A percentile compares a stretch with the other conserved stretches of the same genome.
Evolutionary conservation across 2,888 invertebrate genomes (phyloP).

Genomic region (Panopea generosa): DNA sequence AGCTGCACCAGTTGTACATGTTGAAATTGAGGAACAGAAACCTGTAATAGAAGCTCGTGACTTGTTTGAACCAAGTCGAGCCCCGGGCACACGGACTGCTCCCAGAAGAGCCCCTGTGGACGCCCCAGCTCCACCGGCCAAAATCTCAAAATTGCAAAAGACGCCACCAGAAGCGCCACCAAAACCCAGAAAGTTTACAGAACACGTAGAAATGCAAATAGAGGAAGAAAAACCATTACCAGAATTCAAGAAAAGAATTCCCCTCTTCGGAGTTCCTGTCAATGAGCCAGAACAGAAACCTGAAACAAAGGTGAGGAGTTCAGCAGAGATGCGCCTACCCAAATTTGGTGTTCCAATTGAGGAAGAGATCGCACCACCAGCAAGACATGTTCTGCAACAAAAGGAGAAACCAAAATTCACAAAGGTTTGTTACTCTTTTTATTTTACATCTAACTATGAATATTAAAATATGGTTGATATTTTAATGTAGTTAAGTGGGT

Average conservation of each 20-base stretch:
- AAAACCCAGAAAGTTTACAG: slow-evolving; percentile 68
- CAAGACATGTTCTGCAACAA: slow-evolving; percentile 47
- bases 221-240: slow-evolving; percentile 69
- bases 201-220: slow-evolving; percentile 75
- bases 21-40: slow-evolving; percentile 66
- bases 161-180: slow-evolving; percentile 64
- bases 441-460: no score
- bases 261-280: slow-evolving; percentile 67
- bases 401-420: slow-evolving; percentile 69
- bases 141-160: slow-evolving; percentile 75
- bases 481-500: no score
- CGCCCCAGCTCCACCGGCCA: slow-evolving; percentile 70
- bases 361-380: slow-evolving; percentile 55
- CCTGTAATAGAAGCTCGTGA: slow-evolving; percentile 73
- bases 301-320: slow-evolving; percentile 45
- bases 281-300: slow-evolving; percentile 53
- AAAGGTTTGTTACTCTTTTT: slow-evolving; percentile 66
- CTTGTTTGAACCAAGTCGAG: slow-evolving; percentile 68
- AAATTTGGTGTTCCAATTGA: slow-evolving; percentile 69
- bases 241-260: slow-evolving; percentile 74
- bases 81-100: slow-evolving; percentile 66
- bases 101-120: slow-evolving; percentile 61
- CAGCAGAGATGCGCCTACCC: slow-evolving; percentile 70
- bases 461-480: no score
- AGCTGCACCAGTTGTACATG: slow-evolving; percentile 28